Evolutionary conservation across 2,113 vertebrate genomes (phyloP).

Genomic region (Triplophysa tibetana): DNA sequence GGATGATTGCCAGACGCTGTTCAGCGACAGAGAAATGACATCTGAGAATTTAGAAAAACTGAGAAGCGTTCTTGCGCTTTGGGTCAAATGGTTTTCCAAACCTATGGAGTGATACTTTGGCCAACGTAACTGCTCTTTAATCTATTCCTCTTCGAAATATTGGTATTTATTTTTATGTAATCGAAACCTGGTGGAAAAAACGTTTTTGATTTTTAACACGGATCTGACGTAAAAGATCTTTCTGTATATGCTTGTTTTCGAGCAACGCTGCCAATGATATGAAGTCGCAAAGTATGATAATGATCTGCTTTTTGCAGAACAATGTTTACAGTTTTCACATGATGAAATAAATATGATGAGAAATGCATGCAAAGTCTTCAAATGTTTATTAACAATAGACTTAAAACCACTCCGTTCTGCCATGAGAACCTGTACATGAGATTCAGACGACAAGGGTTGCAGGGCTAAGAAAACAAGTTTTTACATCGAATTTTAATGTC

Average conservation of each 20-base stretch:
- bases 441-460: too few relatives aligned
- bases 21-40: background rate
- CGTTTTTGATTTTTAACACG: background rate
- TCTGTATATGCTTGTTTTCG: background rate
- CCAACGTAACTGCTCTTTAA: background rate
- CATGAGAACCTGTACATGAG: too few relatives aligned
- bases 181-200: background rate
- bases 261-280: background rate
- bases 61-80: slow-evolving; percentile 3
- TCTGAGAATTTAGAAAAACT: slow-evolving; percentile 6
- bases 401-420: too few relatives aligned
- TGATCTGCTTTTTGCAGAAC: background rate
- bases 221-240: background rate
- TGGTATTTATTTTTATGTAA: slow-evolving; percentile 30
- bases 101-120: background rate
- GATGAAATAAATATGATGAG: too few relatives aligned
- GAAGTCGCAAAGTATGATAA: background rate
- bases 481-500: too few relatives aligned
- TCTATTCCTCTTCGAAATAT: background rate
- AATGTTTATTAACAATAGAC: too few relatives aligned
- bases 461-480: too few relatives aligned
- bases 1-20: background rate
- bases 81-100: background rate
- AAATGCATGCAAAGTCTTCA: too few relatives aligned
- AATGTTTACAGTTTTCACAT: background rate